Conservation (phyloP, 2,113 vertebrate species). For the Notothenia rossii region DNA sequence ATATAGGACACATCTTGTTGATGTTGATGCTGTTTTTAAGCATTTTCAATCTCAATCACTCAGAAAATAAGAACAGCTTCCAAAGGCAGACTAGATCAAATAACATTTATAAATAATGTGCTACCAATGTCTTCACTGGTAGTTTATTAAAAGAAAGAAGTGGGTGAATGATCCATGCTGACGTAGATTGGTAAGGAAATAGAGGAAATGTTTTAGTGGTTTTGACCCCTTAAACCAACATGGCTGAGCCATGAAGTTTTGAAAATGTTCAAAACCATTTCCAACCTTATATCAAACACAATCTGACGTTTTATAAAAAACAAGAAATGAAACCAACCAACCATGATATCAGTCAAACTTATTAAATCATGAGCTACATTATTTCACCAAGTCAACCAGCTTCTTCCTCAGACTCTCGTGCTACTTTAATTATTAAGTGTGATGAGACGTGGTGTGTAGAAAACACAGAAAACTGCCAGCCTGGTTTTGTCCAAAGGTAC, state of each 20-base stretch:
- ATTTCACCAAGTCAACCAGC: neutral
- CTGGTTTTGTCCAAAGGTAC: no score
- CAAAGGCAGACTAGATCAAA: no score
- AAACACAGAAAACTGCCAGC: no score
- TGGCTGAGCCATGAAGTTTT: neutral
- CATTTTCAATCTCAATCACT: neutral
- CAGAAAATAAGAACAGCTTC: neutral
- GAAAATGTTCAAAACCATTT: neutral
- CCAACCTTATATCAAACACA: neutral
- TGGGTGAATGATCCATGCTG: neutral
- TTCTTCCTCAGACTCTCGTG: neutral
- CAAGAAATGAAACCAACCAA: slow-evolving; percentile 50
- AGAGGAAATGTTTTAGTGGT: slow-evolving; percentile 19
- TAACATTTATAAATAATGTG: no score
- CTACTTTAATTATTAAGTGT: neutral
- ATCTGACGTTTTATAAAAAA: slow-evolving; percentile 16
- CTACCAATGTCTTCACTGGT: no score
- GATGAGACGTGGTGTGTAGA: neutral
- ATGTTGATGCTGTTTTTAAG: neutral
- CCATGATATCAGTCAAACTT: neutral
- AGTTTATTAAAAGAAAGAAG: neutral
- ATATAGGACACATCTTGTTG: no score
- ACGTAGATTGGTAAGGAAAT: neutral
- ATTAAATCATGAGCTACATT: slow-evolving; percentile 16
- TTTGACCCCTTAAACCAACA: slow-evolving; percentile 6